phyloP scores from a whole-genome alignment of 2,888 invertebrate genomes.

The Caenorhabditis imperialis region DNA sequence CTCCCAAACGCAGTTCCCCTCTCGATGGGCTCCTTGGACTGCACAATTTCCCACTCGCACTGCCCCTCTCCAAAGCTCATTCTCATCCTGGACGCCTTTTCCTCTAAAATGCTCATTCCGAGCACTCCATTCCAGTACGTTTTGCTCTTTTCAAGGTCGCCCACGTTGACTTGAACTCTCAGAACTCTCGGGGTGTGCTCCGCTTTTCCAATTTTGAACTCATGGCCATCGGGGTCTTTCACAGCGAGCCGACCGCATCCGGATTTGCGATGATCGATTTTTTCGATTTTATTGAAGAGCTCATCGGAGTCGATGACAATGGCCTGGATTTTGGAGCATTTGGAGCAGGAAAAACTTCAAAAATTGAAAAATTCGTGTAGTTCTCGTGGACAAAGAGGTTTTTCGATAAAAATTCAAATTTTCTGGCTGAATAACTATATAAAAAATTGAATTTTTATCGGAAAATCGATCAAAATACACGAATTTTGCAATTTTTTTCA shows the following conservation, averaged over 20 bases:
- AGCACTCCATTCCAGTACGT: slow-evolving; percentile 89
- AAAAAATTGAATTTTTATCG: slow-evolving; percentile 1
- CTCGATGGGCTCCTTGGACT: slow-evolving; percentile 82
- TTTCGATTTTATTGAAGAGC: slow-evolving; percentile 78
- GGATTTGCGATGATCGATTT: slow-evolving; percentile 32
- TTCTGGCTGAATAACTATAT: no score
- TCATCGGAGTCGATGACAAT: slow-evolving; percentile 88
- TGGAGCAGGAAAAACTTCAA: no score
- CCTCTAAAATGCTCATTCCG: slow-evolving; percentile 84
- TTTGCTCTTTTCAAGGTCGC: slow-evolving; percentile 85
- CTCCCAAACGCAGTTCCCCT: slow-evolving; percentile 93
- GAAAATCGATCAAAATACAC: background rate
- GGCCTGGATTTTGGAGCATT: slow-evolving; percentile 80
- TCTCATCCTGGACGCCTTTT: slow-evolving; percentile 75
- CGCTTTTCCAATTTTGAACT: slow-evolving; percentile 85
- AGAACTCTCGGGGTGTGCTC: slow-evolving; percentile 85
- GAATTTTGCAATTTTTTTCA: no score
- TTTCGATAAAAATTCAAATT: no score
- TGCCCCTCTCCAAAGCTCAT: slow-evolving; percentile 65
- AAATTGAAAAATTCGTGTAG: no score
- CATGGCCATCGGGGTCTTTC: slow-evolving; percentile 93
- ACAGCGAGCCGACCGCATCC: slow-evolving; percentile 80
- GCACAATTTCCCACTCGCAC: slow-evolving; percentile 84
- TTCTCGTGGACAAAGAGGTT: no score
- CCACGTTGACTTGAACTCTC: slow-evolving; percentile 87